These are phyloP conservation scores for Ammospiza nelsoni DNA, from an alignment of 2,113 vertebrate species.

Conservation along the genomic window DNA sequence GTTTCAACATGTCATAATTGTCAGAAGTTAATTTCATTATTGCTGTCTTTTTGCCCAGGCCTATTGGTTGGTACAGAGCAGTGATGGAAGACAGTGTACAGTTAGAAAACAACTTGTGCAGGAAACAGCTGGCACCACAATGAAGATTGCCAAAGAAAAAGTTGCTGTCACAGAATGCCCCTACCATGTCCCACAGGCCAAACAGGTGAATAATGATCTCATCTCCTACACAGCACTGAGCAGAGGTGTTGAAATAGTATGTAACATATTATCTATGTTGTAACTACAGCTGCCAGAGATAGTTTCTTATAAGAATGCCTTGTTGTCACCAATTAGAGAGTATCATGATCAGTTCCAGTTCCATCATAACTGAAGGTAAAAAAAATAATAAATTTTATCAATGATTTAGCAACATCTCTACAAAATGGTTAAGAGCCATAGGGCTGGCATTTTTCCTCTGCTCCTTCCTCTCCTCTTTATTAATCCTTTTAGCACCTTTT, in stretches of 20 bases:
- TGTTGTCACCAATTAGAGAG: neutral
- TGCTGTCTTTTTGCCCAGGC: constrained; percentile 40
- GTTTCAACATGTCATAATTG: constrained; percentile 56
- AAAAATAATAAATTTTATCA: neutral
- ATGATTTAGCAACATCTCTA: neutral
- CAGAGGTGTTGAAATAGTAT: neutral
- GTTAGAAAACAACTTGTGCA: neutral
- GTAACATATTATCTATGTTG: neutral
- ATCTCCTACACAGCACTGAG: neutral
- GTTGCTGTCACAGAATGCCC: neutral
- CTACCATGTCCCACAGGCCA: neutral
- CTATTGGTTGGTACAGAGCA: neutral
- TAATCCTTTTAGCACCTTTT: neutral
- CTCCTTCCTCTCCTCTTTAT: neutral
- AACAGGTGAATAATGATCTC: neutral
- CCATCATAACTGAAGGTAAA: neutral
- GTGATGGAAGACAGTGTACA: neutral
- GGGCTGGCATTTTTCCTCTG: neutral
- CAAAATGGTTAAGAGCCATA: neutral
- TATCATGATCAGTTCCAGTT: neutral
- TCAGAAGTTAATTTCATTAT: constrained; percentile 49
- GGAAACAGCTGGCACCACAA: neutral
- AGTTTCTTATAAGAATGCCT: neutral
- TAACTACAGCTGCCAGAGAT: neutral
- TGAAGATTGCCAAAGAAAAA: neutral